Base-by-base conservation (phyloP, 2,888 invertebrate genomes). In the Tipula confusa region DNA sequence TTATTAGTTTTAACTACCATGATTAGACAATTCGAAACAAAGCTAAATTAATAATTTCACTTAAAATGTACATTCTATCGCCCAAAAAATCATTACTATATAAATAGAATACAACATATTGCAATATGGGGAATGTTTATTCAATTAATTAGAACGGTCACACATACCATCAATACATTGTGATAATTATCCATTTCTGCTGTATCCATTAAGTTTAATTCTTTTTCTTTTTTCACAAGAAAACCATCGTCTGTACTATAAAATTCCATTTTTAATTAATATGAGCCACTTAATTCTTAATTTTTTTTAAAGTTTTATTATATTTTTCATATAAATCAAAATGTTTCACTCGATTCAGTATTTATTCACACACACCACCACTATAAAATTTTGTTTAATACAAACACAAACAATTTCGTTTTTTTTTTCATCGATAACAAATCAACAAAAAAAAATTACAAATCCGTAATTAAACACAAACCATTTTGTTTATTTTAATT, bases 211-310 rank as follows among this genome's bases (percentile, higher is more conserved):
- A 64, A 9, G 24, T 24, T 64, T n/a, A 64, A 11, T 64, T 64
- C 64, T 18, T 64, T 64, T 64, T 64, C 64, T 64, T 64, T 64
- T 64, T 64, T 64, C 64, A 64, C 64, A 64, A 64, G 64, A 64
- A 64, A 64, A 6, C 64, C 64, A 24, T 64, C 64, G 24, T 18
- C 1, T 24, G 64, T 64, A 64, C 64, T 64, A 64, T 64, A 64
- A 24, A 64, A 64, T 24, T 64, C 64, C 64, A 64, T 64, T 64
- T 24, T 64, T 64, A 24, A 64, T 64, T 64, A 3, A 64, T 24
- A 64, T 3, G 31, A 38, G 24, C 24, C 64, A 64, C 64, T 64
- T 18, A 24, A 24, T 24, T 33, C 4, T 24, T 64, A 64, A 43
- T 4, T 43, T n/a, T n/a, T n/a, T n/a, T n/a, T 15, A 15, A 15